Percentiles rank a stretch among this genome's conserved stretches.
These are phyloP conservation scores for Drosophila percnosoma DNA, from an alignment of 2,888 invertebrate species.

Conservation along the genomic window DNA sequence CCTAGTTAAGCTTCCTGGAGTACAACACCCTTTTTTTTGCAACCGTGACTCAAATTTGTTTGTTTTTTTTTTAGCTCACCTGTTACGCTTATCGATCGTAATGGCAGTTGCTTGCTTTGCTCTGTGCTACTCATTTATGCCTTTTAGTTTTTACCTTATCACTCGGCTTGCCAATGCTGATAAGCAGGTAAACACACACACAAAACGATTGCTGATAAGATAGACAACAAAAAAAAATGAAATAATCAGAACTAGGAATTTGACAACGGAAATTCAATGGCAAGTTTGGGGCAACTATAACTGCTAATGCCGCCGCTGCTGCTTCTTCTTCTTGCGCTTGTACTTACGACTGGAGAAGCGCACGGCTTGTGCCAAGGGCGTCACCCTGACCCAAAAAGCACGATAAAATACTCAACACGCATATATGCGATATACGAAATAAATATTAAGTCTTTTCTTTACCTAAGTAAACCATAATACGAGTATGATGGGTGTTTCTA, in stretches of 20 bases:
- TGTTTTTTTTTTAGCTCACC: slow-evolving; percentile 29
- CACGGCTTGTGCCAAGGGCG: slow-evolving; percentile 17
- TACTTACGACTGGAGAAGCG: slow-evolving; percentile 16
- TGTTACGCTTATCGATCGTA: slow-evolving; percentile 46
- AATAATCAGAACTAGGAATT: slow-evolving; percentile 23
- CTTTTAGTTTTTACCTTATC: slow-evolving; percentile 30
- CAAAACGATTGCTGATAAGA: slow-evolving; percentile 40
- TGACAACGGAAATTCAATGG: slow-evolving; percentile 66
- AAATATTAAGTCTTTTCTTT: slow-evolving; percentile 17
- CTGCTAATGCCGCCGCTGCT: background rate
- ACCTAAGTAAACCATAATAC: background rate
- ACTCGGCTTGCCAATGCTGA: slow-evolving; percentile 50
- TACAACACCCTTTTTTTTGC: slow-evolving; percentile 27
- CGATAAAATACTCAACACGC: slow-evolving; percentile 19
- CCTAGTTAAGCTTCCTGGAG: background rate
- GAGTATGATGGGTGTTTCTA: background rate
- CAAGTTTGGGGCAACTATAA: slow-evolving; percentile 54
- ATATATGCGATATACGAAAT: background rate
- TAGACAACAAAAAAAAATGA: background rate
- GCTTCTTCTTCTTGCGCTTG: slow-evolving; percentile 20
- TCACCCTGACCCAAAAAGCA: slow-evolving; percentile 37
- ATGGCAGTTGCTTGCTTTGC: slow-evolving; percentile 54
- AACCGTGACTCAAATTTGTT: slow-evolving; percentile 39
- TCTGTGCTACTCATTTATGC: slow-evolving; percentile 5
- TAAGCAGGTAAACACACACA: slow-evolving; percentile 38